Evolutionary conservation across 2,113 vertebrate species (phyloP).

Genomic region (Pardalotus punctatus): DNA sequence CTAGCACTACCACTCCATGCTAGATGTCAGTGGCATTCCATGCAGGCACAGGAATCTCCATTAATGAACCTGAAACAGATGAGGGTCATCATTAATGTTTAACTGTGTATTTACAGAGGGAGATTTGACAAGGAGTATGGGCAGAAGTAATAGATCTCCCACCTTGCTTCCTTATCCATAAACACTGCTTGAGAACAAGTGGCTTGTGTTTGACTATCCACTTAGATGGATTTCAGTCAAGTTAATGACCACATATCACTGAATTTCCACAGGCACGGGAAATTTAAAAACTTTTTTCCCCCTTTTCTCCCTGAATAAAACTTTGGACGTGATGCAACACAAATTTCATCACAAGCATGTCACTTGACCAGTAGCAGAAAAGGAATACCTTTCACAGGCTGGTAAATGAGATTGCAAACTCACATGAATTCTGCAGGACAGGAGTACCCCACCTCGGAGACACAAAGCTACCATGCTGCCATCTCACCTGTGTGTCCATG

Average conservation of each 20-base stretch:
- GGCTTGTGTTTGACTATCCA: background rate
- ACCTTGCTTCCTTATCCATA: conserved; percentile 28
- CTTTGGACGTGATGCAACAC: background rate
- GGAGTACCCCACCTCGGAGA: background rate
- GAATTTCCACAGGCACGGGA: background rate
- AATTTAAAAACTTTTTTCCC: background rate
- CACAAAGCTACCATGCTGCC: background rate
- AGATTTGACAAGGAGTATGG: background rate
- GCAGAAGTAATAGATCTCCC: conserved; percentile 32
- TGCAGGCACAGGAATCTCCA: background rate
- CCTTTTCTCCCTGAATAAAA: background rate
- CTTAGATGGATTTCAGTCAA: background rate
- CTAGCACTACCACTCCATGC: background rate
- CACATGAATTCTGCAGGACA: background rate
- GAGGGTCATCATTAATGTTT: conserved; percentile 43
- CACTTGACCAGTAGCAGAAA: background rate
- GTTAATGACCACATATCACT: background rate
- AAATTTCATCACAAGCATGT: background rate
- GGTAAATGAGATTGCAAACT: background rate
- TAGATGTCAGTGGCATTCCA: conserved; percentile 24
- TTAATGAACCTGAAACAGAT: conserved; percentile 25
- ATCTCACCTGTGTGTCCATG: background rate
- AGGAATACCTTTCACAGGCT: background rate
- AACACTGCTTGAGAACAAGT: conserved; percentile 37
- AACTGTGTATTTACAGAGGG: conserved; percentile 46